phyloP scores from a whole-genome alignment of 2,113 vertebrate genomes.

The Epinephelus cyanopodus region DNA sequence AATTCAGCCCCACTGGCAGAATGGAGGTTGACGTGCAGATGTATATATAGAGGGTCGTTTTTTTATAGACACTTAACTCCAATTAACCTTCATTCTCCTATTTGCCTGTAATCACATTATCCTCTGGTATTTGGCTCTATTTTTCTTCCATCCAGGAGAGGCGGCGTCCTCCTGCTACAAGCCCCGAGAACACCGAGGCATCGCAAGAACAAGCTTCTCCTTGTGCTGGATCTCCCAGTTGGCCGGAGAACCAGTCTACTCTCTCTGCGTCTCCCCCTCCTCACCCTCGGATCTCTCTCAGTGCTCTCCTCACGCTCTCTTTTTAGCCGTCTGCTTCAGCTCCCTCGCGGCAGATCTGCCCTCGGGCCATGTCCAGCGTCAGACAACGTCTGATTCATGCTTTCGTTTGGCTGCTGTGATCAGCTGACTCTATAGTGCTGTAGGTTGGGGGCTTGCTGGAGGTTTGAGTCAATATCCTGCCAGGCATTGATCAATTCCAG shows the following conservation, averaged over 20 bases:
- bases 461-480: constrained; percentile 36
- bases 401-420: constrained; percentile 20
- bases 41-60: constrained; percentile 48
- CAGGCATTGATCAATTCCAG: constrained; percentile 24
- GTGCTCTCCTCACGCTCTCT: constrained; percentile 35
- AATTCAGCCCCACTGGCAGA: constrained; percentile 48
- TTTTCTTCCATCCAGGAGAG: constrained; percentile 63
- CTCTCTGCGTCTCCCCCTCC: constrained; percentile 14
- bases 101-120: constrained; percentile 82
- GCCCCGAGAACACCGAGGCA: constrained; percentile 42
- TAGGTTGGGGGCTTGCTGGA: constrained; percentile 8
- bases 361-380: constrained; percentile 53
- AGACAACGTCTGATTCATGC: constrained; percentile 75
- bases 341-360: constrained; percentile 56
- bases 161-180: constrained; percentile 51
- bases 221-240: constrained; percentile 70
- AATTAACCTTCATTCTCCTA: constrained; percentile 79
- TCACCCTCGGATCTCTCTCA: constrained; percentile 15
- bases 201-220: constrained; percentile 73
- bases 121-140: constrained; percentile 71
- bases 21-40: constrained; percentile 21
- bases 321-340: constrained; percentile 32
- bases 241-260: constrained; percentile 38
- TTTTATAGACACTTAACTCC: constrained; percentile 79
- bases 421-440: constrained; percentile 35